phyloP scores from a whole-genome alignment of 2,797 vertebrate species.

The Sebastes iracundus region DNA sequence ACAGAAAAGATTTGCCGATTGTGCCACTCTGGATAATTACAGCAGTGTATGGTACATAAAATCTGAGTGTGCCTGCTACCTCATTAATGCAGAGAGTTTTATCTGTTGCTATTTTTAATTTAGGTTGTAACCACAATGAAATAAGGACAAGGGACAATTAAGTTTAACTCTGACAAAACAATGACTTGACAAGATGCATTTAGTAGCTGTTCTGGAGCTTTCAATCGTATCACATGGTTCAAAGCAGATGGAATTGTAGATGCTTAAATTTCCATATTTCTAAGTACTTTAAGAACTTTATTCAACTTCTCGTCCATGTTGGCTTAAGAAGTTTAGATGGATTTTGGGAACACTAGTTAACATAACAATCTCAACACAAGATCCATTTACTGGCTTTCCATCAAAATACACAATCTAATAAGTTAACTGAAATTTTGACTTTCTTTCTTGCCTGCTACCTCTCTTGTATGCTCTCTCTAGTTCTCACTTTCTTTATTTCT shows the following conservation, averaged over 20 bases:
- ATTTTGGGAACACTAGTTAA: not conserved
- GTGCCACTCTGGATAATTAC: not conserved
- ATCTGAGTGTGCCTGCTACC: not conserved
- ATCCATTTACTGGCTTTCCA: not conserved
- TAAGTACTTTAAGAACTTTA: not conserved
- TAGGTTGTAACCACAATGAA: not conserved
- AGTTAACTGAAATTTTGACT: not conserved
- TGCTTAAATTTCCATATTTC: not conserved
- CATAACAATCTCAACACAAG: not conserved
- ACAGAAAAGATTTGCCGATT: not conserved
- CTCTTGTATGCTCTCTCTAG: not conserved
- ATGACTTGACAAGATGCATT: not conserved
- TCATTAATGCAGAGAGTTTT: not conserved
- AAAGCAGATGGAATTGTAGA: not conserved
- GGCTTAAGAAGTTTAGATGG: not conserved
- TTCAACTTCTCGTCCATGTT: not conserved
- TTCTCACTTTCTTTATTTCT: not conserved
- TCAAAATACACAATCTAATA: not conserved
- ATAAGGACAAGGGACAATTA: not conserved
- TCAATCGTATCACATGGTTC: not conserved
- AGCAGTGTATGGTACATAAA: not conserved
- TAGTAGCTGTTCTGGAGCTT: not conserved
- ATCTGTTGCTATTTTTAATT: not conserved
- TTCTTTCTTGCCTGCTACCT: not conserved
- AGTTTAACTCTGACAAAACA: not conserved